Percentiles rank a stretch among this genome's conserved stretches.
phyloP scores from a whole-genome alignment of 2,888 invertebrate genomes.

The Oscheius sp. region DNA sequence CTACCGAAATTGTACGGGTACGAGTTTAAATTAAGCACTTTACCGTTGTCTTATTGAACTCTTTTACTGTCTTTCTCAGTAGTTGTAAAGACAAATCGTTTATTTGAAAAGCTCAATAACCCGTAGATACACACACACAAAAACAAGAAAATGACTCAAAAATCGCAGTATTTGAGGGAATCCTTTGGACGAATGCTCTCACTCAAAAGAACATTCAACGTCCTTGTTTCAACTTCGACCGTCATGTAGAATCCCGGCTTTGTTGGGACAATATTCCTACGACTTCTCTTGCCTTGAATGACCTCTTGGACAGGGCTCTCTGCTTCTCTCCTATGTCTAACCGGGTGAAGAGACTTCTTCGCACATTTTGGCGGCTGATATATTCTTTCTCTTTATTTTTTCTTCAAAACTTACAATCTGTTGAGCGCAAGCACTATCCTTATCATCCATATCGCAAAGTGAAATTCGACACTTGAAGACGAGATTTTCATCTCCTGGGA shows the following conservation, averaged over 20 bases:
- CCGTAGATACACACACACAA: no score
- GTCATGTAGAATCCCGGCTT: constrained; percentile 61
- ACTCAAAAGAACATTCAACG: constrained; percentile 62
- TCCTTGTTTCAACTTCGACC: constrained; percentile 60
- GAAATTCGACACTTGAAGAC: constrained; percentile 65
- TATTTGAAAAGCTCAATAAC: no score
- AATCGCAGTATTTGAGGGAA: constrained; percentile 63
- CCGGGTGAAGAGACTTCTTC: constrained; percentile 35
- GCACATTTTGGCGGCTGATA: constrained; percentile 54
- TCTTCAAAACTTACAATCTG: constrained; percentile 33
- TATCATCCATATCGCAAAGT: constrained; percentile 63
- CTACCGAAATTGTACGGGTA: no score
- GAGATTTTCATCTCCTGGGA: constrained; percentile 65
- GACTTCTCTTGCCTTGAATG: not conserved
- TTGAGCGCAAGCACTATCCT: constrained; percentile 40
- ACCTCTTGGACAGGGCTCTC: not conserved
- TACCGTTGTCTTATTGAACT: no score
- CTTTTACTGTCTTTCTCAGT: no score
- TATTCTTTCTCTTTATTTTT: not conserved
- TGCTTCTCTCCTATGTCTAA: constrained; percentile 33
- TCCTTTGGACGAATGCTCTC: constrained; percentile 61
- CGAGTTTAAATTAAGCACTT: no score
- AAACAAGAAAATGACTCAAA: no score
- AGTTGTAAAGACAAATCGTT: no score
- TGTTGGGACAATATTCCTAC: constrained; percentile 48